phyloP scores from a whole-genome alignment of 2,113 vertebrate genomes.

The Psittacula cyanocephala region DNA sequence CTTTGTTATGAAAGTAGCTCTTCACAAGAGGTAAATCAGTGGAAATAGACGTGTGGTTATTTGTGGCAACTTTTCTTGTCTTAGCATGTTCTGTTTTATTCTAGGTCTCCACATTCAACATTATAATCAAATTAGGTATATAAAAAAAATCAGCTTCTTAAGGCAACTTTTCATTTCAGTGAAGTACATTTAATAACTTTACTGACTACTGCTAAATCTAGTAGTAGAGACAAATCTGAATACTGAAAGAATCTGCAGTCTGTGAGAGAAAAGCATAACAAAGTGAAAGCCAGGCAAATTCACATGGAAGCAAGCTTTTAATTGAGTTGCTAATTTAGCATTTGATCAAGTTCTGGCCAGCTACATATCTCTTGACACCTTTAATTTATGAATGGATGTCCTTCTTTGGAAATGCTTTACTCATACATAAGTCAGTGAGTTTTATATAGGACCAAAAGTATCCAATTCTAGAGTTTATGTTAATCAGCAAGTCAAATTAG shows the following conservation, averaged over 20 bases:
- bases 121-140: neutral
- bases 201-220: neutral
- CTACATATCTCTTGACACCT: neutral
- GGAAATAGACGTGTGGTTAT: neutral
- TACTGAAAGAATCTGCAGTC: neutral
- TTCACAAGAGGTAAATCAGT: neutral
- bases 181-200: neutral
- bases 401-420: neutral
- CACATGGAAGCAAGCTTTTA: neutral
- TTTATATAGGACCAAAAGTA: neutral
- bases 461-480: neutral
- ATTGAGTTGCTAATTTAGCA: neutral
- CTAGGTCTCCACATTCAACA: neutral
- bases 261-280: neutral
- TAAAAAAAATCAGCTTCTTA: neutral
- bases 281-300: neutral
- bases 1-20: neutral
- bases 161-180: neutral
- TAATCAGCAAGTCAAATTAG: constrained; percentile 30
- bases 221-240: neutral
- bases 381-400: neutral
- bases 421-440: neutral
- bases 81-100: neutral
- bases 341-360: neutral
- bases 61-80: rapidly evolving